Evolutionary conservation across 2,113 vertebrate species (phyloP), one percentile per base, ranked within the genome.

Genomic region (Solenodon paradoxus): DNA sequence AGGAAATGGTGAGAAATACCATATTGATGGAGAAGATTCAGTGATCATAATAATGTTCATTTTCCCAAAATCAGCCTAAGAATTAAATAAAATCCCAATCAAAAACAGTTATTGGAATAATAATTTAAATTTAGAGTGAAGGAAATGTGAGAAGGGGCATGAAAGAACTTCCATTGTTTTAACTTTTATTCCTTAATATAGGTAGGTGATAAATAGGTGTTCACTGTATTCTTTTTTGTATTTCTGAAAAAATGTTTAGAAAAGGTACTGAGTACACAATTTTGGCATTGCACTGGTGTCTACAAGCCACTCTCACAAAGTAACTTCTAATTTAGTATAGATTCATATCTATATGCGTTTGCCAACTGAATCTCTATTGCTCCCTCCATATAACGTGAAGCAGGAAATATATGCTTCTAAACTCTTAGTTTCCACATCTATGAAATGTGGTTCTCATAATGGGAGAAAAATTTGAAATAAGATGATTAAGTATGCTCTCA

Each of bases 101-200:
- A 85, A 92, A 88, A 92, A 71, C 19, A 85, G 55, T 88, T 26
- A 84, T 75, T 9, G n/a, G n/a, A 95, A 85, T 83, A 95, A 77
- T 88, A 91, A 97, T 30, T 17, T 3, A 30, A 75, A 68, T 93
- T 51, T 45, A 24, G 11, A 26, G 20, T 83, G 24, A 2, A 9
- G 9, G 9, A 45, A 85, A 81, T 92, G 26, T 72, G 40, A 68
- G 38, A 93, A 90, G 55, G 3, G 26, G 83, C 13, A 79, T 49
- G 38, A 53, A 78, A 88, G 32, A 16, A 72, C 26, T 92, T 89
- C 13, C 45, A 84, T 80, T 89, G 12, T 79, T 68, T 95, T 69
- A 30, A 88, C 40, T 63, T 95, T 81, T 51, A 51, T 81, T 88
- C 57, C 13, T 92, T 35, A 78, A 72, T 51, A 24, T 81, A 69